Conservation (phyloP, 2,797 vertebrate species). For the Pseudochromis fuscus region DNA sequence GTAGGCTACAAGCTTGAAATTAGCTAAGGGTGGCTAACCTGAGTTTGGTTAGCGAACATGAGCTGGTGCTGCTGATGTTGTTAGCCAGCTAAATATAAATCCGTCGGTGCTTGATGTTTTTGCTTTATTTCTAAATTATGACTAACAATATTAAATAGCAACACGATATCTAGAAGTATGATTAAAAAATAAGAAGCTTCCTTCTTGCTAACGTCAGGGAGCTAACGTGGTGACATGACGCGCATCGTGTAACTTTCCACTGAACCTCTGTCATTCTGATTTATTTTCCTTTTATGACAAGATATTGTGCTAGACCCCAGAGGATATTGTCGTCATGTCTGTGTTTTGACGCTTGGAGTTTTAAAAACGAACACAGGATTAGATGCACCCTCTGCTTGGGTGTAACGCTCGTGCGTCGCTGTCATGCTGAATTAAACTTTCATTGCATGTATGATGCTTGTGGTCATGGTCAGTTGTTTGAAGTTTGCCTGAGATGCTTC, state of each 20-base stretch:
- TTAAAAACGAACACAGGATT: background rate
- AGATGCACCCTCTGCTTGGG: background rate
- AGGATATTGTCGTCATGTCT: background rate
- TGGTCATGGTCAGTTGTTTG: background rate
- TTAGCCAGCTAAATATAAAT: constrained; percentile 27
- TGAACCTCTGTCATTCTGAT: background rate
- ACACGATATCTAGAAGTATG: too few species aligned
- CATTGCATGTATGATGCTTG: background rate
- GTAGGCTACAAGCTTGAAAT: constrained; percentile 21
- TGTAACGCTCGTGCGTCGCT: background rate
- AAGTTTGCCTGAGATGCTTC: background rate
- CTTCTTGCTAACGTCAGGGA: constrained; percentile 5
- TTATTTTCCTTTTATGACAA: too few species aligned
- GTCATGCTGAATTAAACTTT: background rate
- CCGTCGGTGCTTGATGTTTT: background rate
- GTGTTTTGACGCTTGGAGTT: background rate
- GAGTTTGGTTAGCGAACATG: constrained; percentile 48
- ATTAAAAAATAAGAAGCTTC: background rate
- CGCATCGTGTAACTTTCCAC: constrained; percentile 35
- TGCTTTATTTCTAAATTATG: background rate
- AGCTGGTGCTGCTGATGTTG: constrained; percentile 50
- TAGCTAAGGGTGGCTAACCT: constrained; percentile 66
- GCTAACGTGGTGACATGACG: constrained; percentile 18
- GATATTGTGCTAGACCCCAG: background rate
- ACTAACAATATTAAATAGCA: background rate